A percentile compares a stretch with the other conserved stretches of the same genome.
Evolutionary conservation across 2,888 invertebrate species (phyloP).

Genomic region (Spicauda simplicius): DNA sequence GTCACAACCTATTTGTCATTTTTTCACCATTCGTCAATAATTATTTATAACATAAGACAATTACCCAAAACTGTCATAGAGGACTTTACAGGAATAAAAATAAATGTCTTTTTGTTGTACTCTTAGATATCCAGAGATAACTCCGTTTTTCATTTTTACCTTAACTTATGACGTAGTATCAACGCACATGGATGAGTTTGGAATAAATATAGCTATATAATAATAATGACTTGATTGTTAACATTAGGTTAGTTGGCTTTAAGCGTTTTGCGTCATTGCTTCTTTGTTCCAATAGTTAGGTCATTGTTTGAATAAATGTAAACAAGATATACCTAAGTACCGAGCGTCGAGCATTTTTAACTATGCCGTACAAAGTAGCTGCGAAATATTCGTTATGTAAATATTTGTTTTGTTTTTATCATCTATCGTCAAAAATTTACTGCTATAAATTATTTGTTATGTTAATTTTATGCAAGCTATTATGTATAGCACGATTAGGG

Average conservation of each 20-base stretch:
- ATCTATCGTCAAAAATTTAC: neutral
- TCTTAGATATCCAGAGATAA: too few relatives aligned
- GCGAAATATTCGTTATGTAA: slow-evolving; percentile 32
- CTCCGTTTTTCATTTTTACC: too few relatives aligned
- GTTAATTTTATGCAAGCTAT: neutral
- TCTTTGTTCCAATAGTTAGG: slow-evolving; percentile 44
- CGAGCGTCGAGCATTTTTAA: slow-evolving; percentile 31
- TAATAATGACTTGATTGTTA: neutral
- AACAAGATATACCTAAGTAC: slow-evolving; percentile 27
- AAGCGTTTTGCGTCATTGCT: slow-evolving; percentile 46
- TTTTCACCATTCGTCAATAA: too few relatives aligned
- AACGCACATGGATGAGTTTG: too few relatives aligned
- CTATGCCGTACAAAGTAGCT: slow-evolving; percentile 31
- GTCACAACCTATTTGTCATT: too few relatives aligned
- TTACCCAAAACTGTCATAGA: too few relatives aligned
- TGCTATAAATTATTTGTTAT: slow-evolving; percentile 2
- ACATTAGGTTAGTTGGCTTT: slow-evolving; percentile 16
- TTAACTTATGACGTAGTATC: too few relatives aligned
- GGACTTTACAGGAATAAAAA: too few relatives aligned
- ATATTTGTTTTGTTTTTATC: slow-evolving; percentile 28
- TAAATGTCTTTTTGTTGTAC: too few relatives aligned
- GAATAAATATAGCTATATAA: too few relatives aligned
- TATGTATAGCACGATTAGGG: neutral
- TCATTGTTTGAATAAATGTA: slow-evolving; percentile 39
- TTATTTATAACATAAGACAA: too few relatives aligned